phyloP scores from a whole-genome alignment of 1,140 invertebrate species.

The Zaprionus lachaisei region DNA sequence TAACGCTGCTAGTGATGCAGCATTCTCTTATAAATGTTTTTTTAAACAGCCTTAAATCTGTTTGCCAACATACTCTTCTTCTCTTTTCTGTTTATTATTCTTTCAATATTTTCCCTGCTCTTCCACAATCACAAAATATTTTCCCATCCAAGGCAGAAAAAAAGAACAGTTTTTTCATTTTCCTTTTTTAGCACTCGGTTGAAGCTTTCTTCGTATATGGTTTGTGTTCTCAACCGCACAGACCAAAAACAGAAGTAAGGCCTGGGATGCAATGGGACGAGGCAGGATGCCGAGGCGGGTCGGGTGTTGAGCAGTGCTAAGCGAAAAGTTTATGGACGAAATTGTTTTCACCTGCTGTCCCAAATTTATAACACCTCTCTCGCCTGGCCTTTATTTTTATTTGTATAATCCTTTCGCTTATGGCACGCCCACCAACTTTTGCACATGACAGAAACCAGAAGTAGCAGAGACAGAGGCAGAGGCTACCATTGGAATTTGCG shows the following conservation, averaged over 20 bases:
- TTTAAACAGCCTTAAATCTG: background rate
- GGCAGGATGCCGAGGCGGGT: background rate
- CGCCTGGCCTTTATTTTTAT: slow-evolving; percentile 72
- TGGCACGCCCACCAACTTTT: slow-evolving; percentile 61
- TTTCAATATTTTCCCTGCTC: background rate
- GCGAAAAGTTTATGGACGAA: slow-evolving; percentile 81
- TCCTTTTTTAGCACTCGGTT: slow-evolving; percentile 1
- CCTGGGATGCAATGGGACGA: slow-evolving; percentile 30
- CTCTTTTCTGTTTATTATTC: background rate
- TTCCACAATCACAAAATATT: slow-evolving; percentile 14
- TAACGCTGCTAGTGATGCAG: background rate
- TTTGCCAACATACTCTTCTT: background rate
- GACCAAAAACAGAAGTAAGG: slow-evolving; percentile 55
- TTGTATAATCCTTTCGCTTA: slow-evolving; percentile 80
- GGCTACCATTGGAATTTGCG: slow-evolving; percentile 63
- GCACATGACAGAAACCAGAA: slow-evolving; percentile 71
- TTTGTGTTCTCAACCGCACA: slow-evolving; percentile 67
- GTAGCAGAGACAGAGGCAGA: slow-evolving; percentile 34
- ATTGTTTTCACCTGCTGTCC: slow-evolving; percentile 81
- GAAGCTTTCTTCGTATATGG: slow-evolving; percentile 36
- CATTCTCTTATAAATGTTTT: background rate
- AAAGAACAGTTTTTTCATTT: slow-evolving; percentile 8
- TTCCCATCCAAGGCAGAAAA: background rate
- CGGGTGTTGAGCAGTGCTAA: slow-evolving; percentile 60
- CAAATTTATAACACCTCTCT: slow-evolving; percentile 76